Evolutionary conservation across 2,113 vertebrate species (phyloP), one percentile per base, ranked within the genome.

Genomic region (Atherinomorus stipes): DNA sequence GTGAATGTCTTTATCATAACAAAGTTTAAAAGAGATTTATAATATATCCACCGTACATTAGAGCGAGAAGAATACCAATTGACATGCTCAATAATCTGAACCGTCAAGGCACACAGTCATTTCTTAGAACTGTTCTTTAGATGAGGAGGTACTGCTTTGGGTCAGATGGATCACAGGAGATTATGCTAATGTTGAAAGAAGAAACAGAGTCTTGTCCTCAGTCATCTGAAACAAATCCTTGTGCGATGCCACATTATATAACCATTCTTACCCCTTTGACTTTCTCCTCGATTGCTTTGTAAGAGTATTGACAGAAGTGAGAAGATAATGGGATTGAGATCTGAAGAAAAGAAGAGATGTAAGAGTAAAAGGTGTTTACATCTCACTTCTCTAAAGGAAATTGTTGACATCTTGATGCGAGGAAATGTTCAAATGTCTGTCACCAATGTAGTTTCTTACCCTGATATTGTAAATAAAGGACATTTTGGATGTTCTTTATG

Each of bases 141-240:
- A 85, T 76, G 71, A 81, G 72, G 71, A 79, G 85, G 64, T 52
- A 64, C 58, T 26, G 75, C 79, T 69, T 42, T 51, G 83, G 86
- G 89, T 92, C 85, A 88, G 80, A 87, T 80, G 65, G 78, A 87
- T 90, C 80, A 78, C 81, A 53, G 74, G 65, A 89, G 86, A 85
- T 90, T 89, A 90, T 88, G 85, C 65, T 90, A 90, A 90, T 90
- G 64, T 37, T 65, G 70, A 76, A 78, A 83, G 56, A 87, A 62
- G 64, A 74, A 85, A 85, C 77, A 73, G 57, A 87, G 74, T 77
- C 83, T 88, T 74, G 76, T 84, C 59, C 73, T 80, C 80, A 85
- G 71, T 89, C 89, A 90, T 53, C 73, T 83, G 85, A 81, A 79
- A 88, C 87, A 84, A 89, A 90, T 90, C 79, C 84, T 61, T 54